Percentiles rank a stretch among this genome's conserved stretches.
Evolutionary conservation across 2,113 vertebrate genomes (phyloP).

Genomic region (Chinchilla lanigera): DNA sequence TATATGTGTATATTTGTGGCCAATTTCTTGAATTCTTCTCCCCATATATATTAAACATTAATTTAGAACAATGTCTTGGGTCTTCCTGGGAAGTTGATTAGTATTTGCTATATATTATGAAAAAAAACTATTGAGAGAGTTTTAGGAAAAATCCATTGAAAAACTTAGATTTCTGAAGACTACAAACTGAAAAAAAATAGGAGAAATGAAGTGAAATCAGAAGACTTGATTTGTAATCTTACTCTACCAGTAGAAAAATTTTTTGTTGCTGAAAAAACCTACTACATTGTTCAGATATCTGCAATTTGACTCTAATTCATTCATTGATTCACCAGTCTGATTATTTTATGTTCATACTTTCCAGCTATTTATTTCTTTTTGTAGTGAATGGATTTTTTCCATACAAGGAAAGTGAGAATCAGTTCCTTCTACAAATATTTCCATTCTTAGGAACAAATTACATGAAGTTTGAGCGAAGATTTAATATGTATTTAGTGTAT

Average conservation of each 20-base stretch:
- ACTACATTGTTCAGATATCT: background rate
- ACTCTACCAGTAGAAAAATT: background rate
- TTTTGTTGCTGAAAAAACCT: slow-evolving; percentile 35
- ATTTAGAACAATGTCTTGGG: background rate
- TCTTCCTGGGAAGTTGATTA: background rate
- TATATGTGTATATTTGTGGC: background rate
- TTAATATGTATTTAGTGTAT: background rate
- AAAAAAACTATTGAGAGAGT: background rate
- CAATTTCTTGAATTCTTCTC: background rate
- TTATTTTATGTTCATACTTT: background rate
- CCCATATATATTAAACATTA: background rate
- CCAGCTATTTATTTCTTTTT: background rate
- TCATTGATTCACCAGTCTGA: background rate
- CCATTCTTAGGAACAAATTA: background rate
- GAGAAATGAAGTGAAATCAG: background rate
- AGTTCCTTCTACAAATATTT: slow-evolving; percentile 12
- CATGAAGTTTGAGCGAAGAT: background rate
- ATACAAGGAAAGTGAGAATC: background rate
- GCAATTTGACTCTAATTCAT: background rate
- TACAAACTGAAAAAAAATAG: background rate
- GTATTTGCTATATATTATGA: background rate
- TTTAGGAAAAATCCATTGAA: slow-evolving; percentile 23
- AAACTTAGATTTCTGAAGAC: background rate
- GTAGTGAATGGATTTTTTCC: background rate
- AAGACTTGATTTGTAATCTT: background rate